phyloP scores from a whole-genome alignment of 1,140 invertebrate genomes.

The Formica exsecta region DNA sequence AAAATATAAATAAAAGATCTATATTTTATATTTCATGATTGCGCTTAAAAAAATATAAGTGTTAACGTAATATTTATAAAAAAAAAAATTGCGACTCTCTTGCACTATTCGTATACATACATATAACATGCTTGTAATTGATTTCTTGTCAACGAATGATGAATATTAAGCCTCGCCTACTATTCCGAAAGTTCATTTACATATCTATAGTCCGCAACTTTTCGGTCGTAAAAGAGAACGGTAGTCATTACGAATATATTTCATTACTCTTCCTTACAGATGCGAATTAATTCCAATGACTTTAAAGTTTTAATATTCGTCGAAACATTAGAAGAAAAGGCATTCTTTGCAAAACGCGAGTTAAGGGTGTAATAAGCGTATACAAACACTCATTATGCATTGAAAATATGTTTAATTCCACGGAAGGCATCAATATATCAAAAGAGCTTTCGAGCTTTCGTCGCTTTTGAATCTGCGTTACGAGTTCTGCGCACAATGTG shows the following conservation, averaged over 20 bases:
- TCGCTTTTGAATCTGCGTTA: conserved; percentile 47
- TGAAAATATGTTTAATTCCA: conserved; percentile 53
- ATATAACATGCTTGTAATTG: neutral
- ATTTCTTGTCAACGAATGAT: neutral
- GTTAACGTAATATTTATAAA: conserved; percentile 1
- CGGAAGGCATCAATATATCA: conserved; percentile 59
- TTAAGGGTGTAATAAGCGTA: conserved; percentile 48
- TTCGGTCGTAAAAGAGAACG: neutral
- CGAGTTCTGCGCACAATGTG: conserved; percentile 49
- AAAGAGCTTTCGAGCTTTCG: conserved; percentile 56
- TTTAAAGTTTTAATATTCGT: conserved; percentile 16
- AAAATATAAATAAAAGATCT: conserved; percentile 33
- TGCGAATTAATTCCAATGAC: conserved; percentile 36
- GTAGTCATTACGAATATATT: conserved; percentile 21
- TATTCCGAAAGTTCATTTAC: conserved; percentile 19
- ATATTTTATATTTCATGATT: conserved; percentile 5
- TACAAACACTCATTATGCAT: conserved; percentile 59
- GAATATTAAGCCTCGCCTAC: neutral
- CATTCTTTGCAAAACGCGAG: conserved; percentile 8
- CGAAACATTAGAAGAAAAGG: conserved; percentile 17
- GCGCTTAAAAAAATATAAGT: neutral
- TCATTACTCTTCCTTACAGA: conserved; percentile 3
- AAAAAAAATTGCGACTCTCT: conserved; percentile 4
- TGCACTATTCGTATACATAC: too few relatives aligned
- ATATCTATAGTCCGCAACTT: conserved; percentile 15